Percentiles rank a stretch among this genome's conserved stretches.
phyloP scores from a whole-genome alignment of 2,113 vertebrate genomes.

The Phalacrocorax brasilianus region DNA sequence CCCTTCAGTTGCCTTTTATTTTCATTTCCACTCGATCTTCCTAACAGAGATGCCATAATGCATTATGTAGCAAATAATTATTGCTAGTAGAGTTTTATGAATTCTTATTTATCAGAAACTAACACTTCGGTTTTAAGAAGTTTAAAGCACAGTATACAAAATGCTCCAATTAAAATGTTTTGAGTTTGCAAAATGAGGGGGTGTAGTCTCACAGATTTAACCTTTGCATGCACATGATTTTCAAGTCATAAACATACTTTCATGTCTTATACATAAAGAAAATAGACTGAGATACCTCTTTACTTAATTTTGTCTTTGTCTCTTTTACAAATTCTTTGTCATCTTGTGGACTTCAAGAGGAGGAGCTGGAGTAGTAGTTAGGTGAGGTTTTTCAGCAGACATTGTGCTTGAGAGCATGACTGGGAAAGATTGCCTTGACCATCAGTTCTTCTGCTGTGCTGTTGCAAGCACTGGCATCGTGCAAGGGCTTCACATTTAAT shows the following conservation, averaged over 20 bases:
- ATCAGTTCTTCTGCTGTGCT: background rate
- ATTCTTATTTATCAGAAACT: background rate
- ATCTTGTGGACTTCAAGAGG: background rate
- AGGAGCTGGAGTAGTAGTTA: background rate
- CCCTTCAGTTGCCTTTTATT: background rate
- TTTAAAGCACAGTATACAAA: background rate
- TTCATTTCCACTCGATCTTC: background rate
- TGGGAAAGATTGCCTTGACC: background rate
- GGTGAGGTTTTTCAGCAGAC: background rate
- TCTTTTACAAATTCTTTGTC: background rate
- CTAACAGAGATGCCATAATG: background rate
- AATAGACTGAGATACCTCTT: background rate
- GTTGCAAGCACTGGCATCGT: background rate
- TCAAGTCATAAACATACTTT: background rate
- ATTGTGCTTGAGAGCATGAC: background rate
- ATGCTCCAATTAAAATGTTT: background rate
- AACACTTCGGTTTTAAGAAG: background rate
- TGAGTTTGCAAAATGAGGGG: background rate
- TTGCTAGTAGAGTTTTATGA: background rate
- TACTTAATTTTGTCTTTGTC: background rate
- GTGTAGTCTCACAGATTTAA: background rate
- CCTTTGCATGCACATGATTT: background rate
- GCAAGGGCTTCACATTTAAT: background rate
- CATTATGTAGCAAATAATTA: background rate
- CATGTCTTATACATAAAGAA: background rate